A percentile compares a stretch with the other conserved stretches of the same genome.
Conservation (phyloP, 2,113 vertebrate species). For the Cottus gobio region DNA sequence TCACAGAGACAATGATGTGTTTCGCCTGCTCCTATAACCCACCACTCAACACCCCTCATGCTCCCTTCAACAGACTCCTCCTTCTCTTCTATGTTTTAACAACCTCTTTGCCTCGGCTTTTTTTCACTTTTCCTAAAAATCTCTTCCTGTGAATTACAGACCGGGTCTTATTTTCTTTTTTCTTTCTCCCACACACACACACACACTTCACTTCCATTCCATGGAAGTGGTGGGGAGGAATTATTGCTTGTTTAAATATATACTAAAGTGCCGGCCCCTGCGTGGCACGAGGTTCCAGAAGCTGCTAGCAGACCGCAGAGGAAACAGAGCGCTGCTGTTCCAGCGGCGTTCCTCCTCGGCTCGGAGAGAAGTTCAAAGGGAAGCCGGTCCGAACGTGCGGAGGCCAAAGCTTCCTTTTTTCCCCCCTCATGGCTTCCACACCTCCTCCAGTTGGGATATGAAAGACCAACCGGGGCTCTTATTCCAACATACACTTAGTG, state of each 20-base stretch:
- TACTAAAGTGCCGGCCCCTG: slow-evolving; percentile 73
- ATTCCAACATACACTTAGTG: slow-evolving; percentile 28
- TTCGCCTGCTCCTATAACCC: slow-evolving; percentile 55
- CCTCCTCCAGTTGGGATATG: slow-evolving; percentile 37
- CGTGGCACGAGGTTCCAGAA: slow-evolving; percentile 73
- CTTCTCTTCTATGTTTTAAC: slow-evolving; percentile 77
- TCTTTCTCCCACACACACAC: slow-evolving; percentile 42
- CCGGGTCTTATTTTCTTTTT: slow-evolving; percentile 63
- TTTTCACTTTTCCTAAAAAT: slow-evolving; percentile 63
- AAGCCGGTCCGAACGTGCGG: slow-evolving; percentile 52
- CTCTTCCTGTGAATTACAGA: slow-evolving; percentile 79
- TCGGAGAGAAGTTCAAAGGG: slow-evolving; percentile 65
- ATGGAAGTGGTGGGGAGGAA: slow-evolving; percentile 79
- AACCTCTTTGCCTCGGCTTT: slow-evolving; percentile 68
- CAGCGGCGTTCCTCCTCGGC: slow-evolving; percentile 59
- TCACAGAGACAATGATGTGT: slow-evolving; percentile 64
- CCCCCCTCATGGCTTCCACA: slow-evolving; percentile 55
- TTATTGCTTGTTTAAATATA: slow-evolving; percentile 84
- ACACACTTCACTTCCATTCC: slow-evolving; percentile 38
- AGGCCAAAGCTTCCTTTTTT: slow-evolving; percentile 55
- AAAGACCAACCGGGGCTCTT: slow-evolving; percentile 44
- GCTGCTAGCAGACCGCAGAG: slow-evolving; percentile 76
- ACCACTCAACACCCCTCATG: slow-evolving; percentile 51
- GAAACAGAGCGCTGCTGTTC: slow-evolving; percentile 82
- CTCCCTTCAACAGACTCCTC: slow-evolving; percentile 60